Percentiles rank a stretch among this genome's conserved stretches.
These are phyloP conservation scores for Drosophila helvetica DNA, from an alignment of 2,888 invertebrate genomes.

Conservation along the genomic window DNA sequence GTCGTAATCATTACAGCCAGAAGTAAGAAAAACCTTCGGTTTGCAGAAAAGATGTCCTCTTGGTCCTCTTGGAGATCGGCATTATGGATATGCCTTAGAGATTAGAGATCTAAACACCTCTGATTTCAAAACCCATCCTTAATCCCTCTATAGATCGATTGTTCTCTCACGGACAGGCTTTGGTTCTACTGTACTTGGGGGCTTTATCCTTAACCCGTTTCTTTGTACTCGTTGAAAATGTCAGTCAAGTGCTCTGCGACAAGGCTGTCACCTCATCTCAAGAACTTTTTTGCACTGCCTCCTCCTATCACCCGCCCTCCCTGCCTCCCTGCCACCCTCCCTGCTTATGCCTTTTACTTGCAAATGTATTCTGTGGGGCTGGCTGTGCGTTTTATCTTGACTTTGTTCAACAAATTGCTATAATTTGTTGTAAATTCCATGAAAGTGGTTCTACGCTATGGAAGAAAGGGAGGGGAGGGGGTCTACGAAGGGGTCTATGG, in stretches of 20 bases:
- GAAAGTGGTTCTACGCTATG: slow-evolving; percentile 18
- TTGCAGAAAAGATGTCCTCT: too few relatives aligned
- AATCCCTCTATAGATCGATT: background rate
- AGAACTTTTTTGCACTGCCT: slow-evolving; percentile 29
- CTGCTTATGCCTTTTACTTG: slow-evolving; percentile 1
- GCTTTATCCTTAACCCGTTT: slow-evolving; percentile 28
- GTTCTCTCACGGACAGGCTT: background rate
- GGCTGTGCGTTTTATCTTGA: slow-evolving; percentile 22
- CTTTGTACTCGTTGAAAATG: slow-evolving; percentile 46
- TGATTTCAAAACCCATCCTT: background rate
- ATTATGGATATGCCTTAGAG: too few relatives aligned
- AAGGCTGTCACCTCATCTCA: slow-evolving; percentile 49
- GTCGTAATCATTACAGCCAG: too few relatives aligned
- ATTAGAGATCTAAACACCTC: too few relatives aligned
- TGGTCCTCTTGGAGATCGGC: too few relatives aligned
- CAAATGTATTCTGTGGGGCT: slow-evolving; percentile 9
- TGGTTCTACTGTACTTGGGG: slow-evolving; percentile 18
- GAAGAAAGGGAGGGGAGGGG: background rate
- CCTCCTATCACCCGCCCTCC: background rate
- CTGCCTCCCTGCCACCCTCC: background rate
- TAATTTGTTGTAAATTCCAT: slow-evolving; percentile 50
- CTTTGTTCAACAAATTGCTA: slow-evolving; percentile 49
- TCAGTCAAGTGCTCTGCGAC: slow-evolving; percentile 57
- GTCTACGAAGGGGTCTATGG: slow-evolving; percentile 2
- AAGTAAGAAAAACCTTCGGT: too few relatives aligned